phyloP scores from a whole-genome alignment of 2,797 vertebrate genomes.

The Acipenser transmontanus region DNA sequence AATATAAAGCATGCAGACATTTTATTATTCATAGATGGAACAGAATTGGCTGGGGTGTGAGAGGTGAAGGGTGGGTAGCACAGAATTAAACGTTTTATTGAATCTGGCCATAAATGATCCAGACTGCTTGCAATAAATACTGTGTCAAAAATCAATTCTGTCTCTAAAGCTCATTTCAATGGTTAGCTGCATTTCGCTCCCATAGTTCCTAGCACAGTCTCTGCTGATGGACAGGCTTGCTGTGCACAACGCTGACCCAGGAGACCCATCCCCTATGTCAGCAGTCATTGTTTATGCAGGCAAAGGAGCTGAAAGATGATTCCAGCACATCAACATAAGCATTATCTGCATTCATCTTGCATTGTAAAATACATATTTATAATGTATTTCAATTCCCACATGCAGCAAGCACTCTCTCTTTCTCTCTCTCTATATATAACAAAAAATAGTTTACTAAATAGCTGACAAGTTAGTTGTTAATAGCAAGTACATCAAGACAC shows the following conservation, averaged over 20 bases:
- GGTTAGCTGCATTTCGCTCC: neutral
- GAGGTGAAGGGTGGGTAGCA: neutral
- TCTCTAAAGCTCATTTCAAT: conserved; percentile 21
- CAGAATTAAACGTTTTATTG: conserved; percentile 18
- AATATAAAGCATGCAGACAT: no score
- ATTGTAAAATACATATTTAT: no score
- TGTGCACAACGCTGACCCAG: conserved; percentile 12
- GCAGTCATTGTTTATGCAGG: neutral
- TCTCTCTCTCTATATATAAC: neutral
- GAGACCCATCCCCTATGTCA: conserved; percentile 13
- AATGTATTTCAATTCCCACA: neutral
- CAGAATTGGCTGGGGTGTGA: neutral
- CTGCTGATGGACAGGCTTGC: neutral
- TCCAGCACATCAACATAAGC: neutral
- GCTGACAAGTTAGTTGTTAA: no score
- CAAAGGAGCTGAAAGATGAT: neutral
- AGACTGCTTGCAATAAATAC: conserved; percentile 9
- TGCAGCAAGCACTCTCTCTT: no score
- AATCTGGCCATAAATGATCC: conserved; percentile 21
- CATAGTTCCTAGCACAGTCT: neutral
- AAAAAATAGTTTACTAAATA: neutral
- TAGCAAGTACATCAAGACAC: no score
- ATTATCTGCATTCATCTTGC: no score
- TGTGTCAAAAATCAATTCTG: conserved; percentile 21
- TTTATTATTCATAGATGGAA: neutral